These are phyloP conservation scores for Bambusicola thoracicus DNA, from an alignment of 2,113 vertebrate genomes.

Conservation along the genomic window DNA sequence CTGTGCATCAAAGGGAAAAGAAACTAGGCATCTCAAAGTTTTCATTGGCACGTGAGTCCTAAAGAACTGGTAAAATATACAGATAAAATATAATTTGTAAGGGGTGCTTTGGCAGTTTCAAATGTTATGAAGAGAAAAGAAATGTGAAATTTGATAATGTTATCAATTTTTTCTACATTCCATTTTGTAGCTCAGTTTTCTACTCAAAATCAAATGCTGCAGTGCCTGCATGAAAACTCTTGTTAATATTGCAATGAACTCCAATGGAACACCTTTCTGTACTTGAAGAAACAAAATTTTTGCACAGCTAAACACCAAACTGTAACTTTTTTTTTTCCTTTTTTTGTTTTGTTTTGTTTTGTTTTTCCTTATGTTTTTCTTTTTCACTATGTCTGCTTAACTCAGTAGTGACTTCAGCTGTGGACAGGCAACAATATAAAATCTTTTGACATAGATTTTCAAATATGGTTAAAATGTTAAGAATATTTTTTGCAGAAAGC, in stretches of 20 bases:
- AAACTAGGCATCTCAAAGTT: background rate
- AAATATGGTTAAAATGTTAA: background rate
- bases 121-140: background rate
- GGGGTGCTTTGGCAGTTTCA: background rate
- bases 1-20: background rate
- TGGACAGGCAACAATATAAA: background rate
- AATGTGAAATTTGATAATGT: background rate
- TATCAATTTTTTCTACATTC: background rate
- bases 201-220: background rate
- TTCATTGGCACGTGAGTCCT: background rate
- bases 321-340: background rate
- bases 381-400: background rate
- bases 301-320: background rate
- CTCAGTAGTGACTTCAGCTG: background rate
- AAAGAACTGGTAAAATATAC: background rate
- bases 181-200: background rate
- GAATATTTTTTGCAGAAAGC: background rate
- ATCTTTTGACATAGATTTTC: background rate
- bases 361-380: background rate
- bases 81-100: background rate
- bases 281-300: background rate
- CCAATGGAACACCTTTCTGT: background rate
- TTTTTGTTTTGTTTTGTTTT: background rate
- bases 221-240: background rate
- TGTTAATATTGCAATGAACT: background rate